Evolutionary conservation across 2,888 invertebrate species (phyloP).

Genomic region (Zygogramma bicolorata): DNA sequence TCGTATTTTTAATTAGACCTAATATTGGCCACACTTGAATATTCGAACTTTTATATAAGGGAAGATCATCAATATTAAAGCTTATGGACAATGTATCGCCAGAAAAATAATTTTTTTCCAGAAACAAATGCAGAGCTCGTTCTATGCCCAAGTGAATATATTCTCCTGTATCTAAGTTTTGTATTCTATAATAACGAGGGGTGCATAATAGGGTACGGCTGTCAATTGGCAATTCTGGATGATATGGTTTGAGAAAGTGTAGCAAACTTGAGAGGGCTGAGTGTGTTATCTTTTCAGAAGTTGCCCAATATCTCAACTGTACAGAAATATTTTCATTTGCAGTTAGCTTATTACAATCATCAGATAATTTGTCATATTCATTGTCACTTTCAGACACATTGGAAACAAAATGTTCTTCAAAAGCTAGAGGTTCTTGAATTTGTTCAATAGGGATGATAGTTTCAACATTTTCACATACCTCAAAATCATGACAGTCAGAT

Average conservation of each 20-base stretch:
- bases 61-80: conserved; percentile 38
- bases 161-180: background rate
- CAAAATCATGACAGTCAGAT: no score
- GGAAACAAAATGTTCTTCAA: background rate
- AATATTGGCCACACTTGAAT: conserved; percentile 32
- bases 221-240: conserved; percentile 38
- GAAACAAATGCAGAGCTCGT: background rate
- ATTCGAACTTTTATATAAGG: conserved; percentile 28
- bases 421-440: background rate
- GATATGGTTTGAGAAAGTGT: conserved; percentile 31
- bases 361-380: background rate
- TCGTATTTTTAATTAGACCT: conserved; percentile 27
- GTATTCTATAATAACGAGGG: background rate
- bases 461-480: background rate
- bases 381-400: background rate
- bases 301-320: conserved; percentile 12
- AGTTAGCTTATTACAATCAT: conserved; percentile 14
- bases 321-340: conserved; percentile 3
- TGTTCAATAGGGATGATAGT: background rate
- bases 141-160: conserved; percentile 8
- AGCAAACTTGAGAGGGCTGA: conserved; percentile 29
- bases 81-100: background rate
- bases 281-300: conserved; percentile 23
- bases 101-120: conserved; percentile 4
- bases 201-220: conserved; percentile 31